phyloP scores from a whole-genome alignment of 2,797 vertebrate species.

The Esox lucius region DNA sequence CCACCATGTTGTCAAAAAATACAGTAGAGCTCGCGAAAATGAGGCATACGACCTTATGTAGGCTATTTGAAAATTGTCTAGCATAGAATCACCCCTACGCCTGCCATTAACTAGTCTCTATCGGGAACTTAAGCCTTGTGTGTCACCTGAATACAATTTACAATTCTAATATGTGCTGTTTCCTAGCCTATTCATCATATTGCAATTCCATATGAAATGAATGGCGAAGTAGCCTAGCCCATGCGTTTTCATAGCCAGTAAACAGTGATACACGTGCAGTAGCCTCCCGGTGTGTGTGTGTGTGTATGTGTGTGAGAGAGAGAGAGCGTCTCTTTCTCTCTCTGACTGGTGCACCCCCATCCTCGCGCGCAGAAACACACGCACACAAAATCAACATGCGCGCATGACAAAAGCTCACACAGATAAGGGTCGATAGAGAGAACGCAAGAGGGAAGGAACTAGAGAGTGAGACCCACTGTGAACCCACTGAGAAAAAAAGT shows the following conservation, averaged over 20 bases:
- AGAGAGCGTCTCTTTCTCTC: not conserved
- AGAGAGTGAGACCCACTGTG: not conserved
- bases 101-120: not conserved
- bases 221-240: not conserved
- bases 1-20: no score
- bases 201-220: not conserved
- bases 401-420: not conserved
- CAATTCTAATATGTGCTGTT: not conserved
- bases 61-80: not conserved
- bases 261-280: not conserved
- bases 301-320: no score
- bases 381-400: not conserved
- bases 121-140: not conserved
- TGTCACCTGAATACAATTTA: not conserved
- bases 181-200: slow-evolving; percentile 36
- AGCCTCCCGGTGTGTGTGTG: no score
- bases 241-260: not conserved
- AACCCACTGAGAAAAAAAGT: not conserved
- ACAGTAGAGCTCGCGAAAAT: no score
- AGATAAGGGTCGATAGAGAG: not conserved
- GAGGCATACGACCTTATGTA: no score
- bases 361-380: not conserved
- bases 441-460: not conserved
- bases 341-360: no score
- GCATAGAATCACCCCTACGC: not conserved